Evolutionary conservation across 2,797 vertebrate species (phyloP).

Genomic region (Borostomias antarcticus): DNA sequence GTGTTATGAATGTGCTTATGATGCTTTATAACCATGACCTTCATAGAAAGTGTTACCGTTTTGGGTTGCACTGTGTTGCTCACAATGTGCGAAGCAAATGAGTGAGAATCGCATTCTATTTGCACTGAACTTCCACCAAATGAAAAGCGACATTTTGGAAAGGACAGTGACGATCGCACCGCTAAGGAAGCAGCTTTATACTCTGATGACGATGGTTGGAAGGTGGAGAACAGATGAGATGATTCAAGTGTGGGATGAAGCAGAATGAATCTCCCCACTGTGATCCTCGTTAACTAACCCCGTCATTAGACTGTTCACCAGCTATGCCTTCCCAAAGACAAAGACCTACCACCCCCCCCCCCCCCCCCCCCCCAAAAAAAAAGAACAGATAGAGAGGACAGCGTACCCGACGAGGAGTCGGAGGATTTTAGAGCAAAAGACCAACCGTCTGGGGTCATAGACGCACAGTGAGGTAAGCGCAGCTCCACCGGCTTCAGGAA

Average conservation of each 20-base stretch:
- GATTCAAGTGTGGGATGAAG: constrained; percentile 39
- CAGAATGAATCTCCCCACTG: constrained; percentile 38
- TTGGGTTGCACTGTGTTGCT: no score
- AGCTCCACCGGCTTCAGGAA: constrained; percentile 99
- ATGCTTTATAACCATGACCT: no score
- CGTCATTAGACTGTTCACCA: constrained; percentile 9
- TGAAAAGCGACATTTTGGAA: background rate
- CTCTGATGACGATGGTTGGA: constrained; percentile 31
- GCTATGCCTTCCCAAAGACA: background rate
- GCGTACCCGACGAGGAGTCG: constrained; percentile 95
- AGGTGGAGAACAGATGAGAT: constrained; percentile 43
- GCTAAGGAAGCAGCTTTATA: background rate
- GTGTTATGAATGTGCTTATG: no score
- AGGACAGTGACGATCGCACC: background rate
- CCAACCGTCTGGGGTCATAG: constrained; percentile 99
- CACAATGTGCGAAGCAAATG: no score
- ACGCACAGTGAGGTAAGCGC: constrained; percentile 99
- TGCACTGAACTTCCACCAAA: background rate
- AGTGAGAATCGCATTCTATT: no score
- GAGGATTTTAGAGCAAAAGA: constrained; percentile 99
- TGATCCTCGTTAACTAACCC: constrained; percentile 22
- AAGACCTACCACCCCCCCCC: background rate
- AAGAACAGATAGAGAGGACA: constrained; percentile 93
- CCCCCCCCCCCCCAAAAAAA: constrained; percentile 84
- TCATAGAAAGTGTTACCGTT: no score